Conservation (phyloP, 2,113 vertebrate species). For the Ammodytes dubius region DNA sequence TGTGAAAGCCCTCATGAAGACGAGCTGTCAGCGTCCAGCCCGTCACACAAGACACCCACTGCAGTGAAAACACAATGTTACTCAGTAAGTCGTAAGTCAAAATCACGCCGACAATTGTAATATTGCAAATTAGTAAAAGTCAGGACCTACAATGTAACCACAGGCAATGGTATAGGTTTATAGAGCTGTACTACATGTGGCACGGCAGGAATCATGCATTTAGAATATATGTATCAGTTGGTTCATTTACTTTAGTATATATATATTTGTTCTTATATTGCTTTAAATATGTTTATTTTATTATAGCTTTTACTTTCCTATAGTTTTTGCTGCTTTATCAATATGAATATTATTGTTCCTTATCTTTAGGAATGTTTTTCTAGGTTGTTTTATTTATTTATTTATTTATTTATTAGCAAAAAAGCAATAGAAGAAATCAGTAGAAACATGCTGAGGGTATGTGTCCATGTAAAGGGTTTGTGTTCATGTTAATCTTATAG, state of each 20-base stretch:
- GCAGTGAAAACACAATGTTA: not conserved
- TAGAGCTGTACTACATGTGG: too few species aligned
- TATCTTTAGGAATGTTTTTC: not conserved
- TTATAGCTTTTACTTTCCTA: too few species aligned
- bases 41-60: conserved; percentile 6
- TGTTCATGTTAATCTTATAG: not conserved
- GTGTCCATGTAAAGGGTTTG: not conserved
- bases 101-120: not conserved
- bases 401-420: not conserved
- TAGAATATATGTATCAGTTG: too few species aligned
- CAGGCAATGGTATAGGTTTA: too few species aligned
- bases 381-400: not conserved
- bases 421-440: not conserved
- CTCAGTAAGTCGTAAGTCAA: too few species aligned
- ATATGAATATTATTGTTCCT: not conserved
- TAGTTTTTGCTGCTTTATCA: too few species aligned
- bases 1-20: conserved; percentile 30
- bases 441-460: not conserved
- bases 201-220: too few species aligned
- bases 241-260: too few species aligned
- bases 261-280: too few species aligned
- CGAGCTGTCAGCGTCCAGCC: conserved; percentile 46
- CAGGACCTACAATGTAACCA: not conserved
- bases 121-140: not conserved
- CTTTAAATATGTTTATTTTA: too few species aligned